Evolutionary conservation across 1,140 invertebrate genomes (phyloP).

Genomic region (Drosophila kurseongensis): DNA sequence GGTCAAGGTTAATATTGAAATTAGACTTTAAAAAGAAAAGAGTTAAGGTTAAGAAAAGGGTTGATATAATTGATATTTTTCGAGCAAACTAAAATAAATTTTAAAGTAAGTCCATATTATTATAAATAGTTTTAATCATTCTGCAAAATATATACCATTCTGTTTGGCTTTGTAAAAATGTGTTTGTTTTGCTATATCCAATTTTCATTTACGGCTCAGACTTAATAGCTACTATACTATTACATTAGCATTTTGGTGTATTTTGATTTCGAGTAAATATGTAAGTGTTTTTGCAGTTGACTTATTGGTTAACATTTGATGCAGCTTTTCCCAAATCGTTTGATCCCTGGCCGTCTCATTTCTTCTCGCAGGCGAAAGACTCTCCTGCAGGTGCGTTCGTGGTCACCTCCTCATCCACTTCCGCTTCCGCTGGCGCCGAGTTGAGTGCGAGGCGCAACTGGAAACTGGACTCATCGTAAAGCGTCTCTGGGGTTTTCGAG

Average conservation of each 20-base stretch:
- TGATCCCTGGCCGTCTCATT: constrained; percentile 34
- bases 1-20: not conserved
- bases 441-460: constrained; percentile 57
- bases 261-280: constrained; percentile 75
- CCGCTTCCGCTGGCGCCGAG: constrained; percentile 28
- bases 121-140: constrained; percentile 9
- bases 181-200: constrained; percentile 27
- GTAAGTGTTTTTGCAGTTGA: constrained; percentile 43
- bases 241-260: constrained; percentile 35
- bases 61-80: not conserved
- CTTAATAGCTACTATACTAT: constrained; percentile 55
- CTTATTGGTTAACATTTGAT: constrained; percentile 32
- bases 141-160: constrained; percentile 40
- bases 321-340: not conserved
- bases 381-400: constrained; percentile 17
- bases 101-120: constrained; percentile 12
- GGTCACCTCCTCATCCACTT: constrained; percentile 41
- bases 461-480: constrained; percentile 70
- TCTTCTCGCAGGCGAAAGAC: constrained; percentile 50
- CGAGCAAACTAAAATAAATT: not conserved
- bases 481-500: constrained; percentile 53
- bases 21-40: not conserved
- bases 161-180: constrained; percentile 32
- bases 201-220: constrained; percentile 34
- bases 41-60: not conserved